These are phyloP conservation scores for Plecturocebus donacophilus DNA, from an alignment of 2,113 vertebrate genomes.

Conservation along the genomic window DNA sequence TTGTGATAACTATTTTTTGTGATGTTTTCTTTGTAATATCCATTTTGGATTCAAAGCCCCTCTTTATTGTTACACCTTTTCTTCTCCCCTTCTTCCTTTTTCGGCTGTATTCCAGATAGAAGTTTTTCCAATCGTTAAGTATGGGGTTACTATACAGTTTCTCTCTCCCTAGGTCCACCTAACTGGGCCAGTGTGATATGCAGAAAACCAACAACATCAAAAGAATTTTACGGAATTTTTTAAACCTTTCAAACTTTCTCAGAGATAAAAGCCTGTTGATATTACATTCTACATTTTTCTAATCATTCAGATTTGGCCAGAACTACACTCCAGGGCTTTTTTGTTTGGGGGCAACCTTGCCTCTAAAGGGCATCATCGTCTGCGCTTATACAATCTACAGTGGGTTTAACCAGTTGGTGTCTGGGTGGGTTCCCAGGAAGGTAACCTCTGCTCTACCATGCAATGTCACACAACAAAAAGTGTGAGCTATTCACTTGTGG, in stretches of 20 bases:
- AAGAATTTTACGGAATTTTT: not conserved
- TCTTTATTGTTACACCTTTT: not conserved
- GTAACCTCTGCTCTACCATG: not conserved
- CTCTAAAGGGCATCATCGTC: too few species aligned
- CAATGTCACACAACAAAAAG: not conserved
- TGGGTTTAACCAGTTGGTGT: not conserved
- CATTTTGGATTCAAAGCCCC: not conserved
- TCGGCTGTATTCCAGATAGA: not conserved
- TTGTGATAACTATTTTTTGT: not conserved
- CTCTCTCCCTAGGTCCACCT: too few species aligned
- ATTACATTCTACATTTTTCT: not conserved
- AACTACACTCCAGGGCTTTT: not conserved
- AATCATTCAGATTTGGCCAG: not conserved
- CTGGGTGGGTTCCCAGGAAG: not conserved
- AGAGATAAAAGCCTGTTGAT: not conserved
- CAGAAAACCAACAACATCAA: not conserved
- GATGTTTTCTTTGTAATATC: not conserved
- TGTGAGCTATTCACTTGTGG: not conserved
- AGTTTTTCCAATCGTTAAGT: not conserved
- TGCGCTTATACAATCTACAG: not conserved
- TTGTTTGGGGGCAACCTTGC: not conserved
- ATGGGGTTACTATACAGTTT: not conserved
- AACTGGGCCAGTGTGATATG: not conserved
- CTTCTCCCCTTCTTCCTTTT: not conserved
- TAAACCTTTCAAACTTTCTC: not conserved